Evolutionary conservation across 2,113 vertebrate genomes (phyloP), one percentile per base, ranked within the genome.

Genomic region (Uria lomvia): DNA sequence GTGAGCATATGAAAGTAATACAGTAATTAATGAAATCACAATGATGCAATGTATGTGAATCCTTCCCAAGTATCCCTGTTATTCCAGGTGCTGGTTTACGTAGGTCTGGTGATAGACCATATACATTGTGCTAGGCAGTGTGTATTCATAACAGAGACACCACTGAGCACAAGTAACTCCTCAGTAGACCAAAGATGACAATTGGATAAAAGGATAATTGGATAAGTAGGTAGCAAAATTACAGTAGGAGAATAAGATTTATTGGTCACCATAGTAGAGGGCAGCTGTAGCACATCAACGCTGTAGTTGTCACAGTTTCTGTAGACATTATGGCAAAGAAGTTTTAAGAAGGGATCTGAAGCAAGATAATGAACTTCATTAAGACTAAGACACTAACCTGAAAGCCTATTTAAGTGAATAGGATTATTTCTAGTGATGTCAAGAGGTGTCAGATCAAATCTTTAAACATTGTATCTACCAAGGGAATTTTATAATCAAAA

Each of bases 81-180:
- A 10, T 11, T 77, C 30, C 47, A 40, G 59, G 2, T 50, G 29
- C 42, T 78, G 60, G 14, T 74, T 87, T 62, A 2, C 38, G 9
- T 43, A 30, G 38, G 7, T 36, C 34, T 77, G 50, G 34, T 77
- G 49, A 5, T 16, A 13, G 38, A 26, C 11, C 2, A 7, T 11
- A 4, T 55, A 2, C 2, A 0, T 24, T 87, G 40, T 47, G 40
- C 50, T 83, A 42, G 27, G 38, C 62, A 42, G 8, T 5, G 24
- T 34, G 7, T 36, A 26, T 52, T 59, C 32, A 11, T 11, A 43
- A 29, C n/a, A 79, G 38, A 14, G 29, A 15, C 22, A 50, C 3
- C 0, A 0, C 23, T 5, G 12, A 67, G n/a, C 32, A 15, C 15
- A 43, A 22, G 19, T 20, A 70, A 5, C 32, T 80, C 30, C 3